Evolutionary conservation across 2,888 invertebrate species (phyloP).

Genomic region (Aphidius colemani): DNA sequence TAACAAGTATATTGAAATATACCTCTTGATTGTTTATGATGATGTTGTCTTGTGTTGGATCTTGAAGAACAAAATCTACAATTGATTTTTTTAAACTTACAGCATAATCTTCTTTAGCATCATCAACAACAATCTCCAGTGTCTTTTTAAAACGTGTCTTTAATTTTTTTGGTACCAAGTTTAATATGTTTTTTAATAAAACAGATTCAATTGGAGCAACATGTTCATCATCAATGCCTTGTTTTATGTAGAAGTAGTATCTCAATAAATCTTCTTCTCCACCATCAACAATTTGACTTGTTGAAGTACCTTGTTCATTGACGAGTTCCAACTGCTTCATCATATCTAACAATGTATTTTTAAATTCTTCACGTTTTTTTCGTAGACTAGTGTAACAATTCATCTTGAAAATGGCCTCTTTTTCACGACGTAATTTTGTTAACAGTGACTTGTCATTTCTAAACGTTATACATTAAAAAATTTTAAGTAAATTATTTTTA

Average conservation of each 20-base stretch:
- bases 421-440: slow-evolving; percentile 33
- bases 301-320: slow-evolving; percentile 57
- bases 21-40: too few relatives aligned
- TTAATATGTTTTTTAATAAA: slow-evolving; percentile 70
- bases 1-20: too few relatives aligned
- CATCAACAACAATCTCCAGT: slow-evolving; percentile 69
- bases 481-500: too few relatives aligned
- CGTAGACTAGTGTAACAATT: slow-evolving; percentile 72
- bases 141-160: slow-evolving; percentile 67
- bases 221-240: slow-evolving; percentile 88
- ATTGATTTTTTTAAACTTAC: slow-evolving; percentile 89
- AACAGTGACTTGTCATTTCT: slow-evolving; percentile 30
- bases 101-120: slow-evolving; percentile 84
- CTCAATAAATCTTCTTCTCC: slow-evolving; percentile 71
- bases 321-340: slow-evolving; percentile 66
- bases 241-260: slow-evolving; percentile 88
- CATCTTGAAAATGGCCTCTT: slow-evolving; percentile 46
- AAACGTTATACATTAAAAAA: background rate
- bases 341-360: slow-evolving; percentile 76
- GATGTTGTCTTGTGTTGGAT: slow-evolving; percentile 62
- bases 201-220: slow-evolving; percentile 81
- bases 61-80: slow-evolving; percentile 88
- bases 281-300: slow-evolving; percentile 31
- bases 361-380: slow-evolving; percentile 80
- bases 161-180: slow-evolving; percentile 68